Conservation (phyloP, 2,797 vertebrate species). For the Platalea minor region DNA sequence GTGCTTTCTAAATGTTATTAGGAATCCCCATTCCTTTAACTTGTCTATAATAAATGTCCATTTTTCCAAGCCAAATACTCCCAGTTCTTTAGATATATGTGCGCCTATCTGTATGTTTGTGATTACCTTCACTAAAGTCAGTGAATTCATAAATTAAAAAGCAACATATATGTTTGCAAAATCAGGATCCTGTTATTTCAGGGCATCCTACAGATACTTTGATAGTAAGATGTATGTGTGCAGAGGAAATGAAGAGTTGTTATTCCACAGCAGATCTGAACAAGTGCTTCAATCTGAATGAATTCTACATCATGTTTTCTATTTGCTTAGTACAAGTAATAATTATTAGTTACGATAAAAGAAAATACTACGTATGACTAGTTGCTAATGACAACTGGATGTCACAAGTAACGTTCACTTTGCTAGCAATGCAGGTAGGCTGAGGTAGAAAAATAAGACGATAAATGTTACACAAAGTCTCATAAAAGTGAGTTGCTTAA, state of each 20-base stretch:
- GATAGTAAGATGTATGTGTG: not conserved
- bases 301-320: constrained; percentile 63
- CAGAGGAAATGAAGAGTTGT: not conserved
- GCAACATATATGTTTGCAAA: not conserved
- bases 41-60: not conserved
- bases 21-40: not conserved
- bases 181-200: not conserved
- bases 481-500: constrained; percentile 38
- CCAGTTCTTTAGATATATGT: not conserved
- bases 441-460: constrained; percentile 19
- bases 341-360: constrained; percentile 59
- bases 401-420: constrained; percentile 27
- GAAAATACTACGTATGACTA: constrained; percentile 48
- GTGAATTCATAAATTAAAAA: not conserved
- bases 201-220: not conserved
- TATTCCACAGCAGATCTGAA: constrained; percentile 37
- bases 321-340: constrained; percentile 43
- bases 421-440: constrained; percentile 14
- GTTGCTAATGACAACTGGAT: constrained; percentile 58
- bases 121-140: not conserved
- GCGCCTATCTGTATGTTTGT: not conserved
- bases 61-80: not conserved
- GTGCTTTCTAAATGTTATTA: not conserved
- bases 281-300: constrained; percentile 51
- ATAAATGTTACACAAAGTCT: constrained; percentile 14